Base-by-base conservation (phyloP, 1,140 invertebrate genomes). In the Colletes gigas region DNA sequence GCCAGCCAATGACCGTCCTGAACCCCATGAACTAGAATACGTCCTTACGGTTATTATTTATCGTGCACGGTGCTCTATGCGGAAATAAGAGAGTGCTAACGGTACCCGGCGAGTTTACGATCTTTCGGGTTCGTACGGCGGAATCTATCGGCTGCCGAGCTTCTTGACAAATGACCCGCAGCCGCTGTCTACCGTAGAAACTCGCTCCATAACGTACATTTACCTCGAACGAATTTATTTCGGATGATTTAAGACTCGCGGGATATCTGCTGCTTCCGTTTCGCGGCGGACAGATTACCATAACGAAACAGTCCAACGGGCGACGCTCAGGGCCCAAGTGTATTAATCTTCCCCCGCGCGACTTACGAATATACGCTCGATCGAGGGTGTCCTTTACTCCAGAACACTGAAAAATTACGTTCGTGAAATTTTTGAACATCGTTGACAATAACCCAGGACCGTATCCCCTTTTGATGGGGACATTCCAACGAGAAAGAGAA, bases 151-250 rank as follows among this genome's bases (percentile, higher is more conserved):
- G 44, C 17, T 63, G 59, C 71, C 71, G 69, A 21, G 78, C 66
- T 52, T 67, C 80, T 82, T 85, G 84, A 85, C 84, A 85, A 85
- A 85, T 85, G 74, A 85, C 83, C 83, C 83, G 84, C 79, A 82
- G 50, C 78, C 68, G 65, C 74, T 57, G 78, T 84, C 72, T 81
- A 73, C 70, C 83, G 55, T 54, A 52, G 47, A 60, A 85, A 81
- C 57, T 21, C 54, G 78, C 52, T 63, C 50, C 67, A 59, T 50
- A 30, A 70, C 60, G 44, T 39, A 44, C 30, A 41, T 69, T 21
- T 62, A 39, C 44, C 60, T 54, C 59, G 69, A 44, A 85, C 72
- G 83, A 72, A 85, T 85, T 85, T 78, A 75, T 63, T 83, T 81
- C 78, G 47, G 47, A 66, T 74, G 69, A 85, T 85, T 82, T 66